phyloP scores from a whole-genome alignment of 92 coral and sea anemone genomes.

The Blastomussa wellsi region DNA sequence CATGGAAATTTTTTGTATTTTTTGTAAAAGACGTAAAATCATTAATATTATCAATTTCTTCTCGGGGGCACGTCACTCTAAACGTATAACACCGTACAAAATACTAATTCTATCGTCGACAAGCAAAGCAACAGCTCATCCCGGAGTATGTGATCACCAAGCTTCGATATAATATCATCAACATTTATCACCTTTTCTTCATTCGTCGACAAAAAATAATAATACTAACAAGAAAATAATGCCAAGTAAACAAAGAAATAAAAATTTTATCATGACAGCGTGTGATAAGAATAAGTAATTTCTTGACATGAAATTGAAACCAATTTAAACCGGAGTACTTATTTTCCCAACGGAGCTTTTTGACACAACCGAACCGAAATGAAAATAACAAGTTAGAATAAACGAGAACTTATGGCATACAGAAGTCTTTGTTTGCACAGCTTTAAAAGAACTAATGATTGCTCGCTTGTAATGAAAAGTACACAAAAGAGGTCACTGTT shows the following conservation, averaged over 20 bases:
- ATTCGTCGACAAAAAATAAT: neutral
- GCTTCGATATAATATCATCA: neutral
- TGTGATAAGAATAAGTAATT: constrained; percentile 2
- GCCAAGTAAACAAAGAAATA: neutral
- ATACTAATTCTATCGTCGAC: too few species aligned
- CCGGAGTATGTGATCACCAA: neutral
- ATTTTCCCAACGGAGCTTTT: constrained; percentile 1
- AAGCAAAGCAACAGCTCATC: neutral
- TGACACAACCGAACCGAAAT: constrained; percentile 22
- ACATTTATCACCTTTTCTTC: neutral
- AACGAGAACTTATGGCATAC: neutral
- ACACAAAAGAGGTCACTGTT: neutral
- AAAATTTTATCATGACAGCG: neutral
- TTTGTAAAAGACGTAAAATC: too few species aligned
- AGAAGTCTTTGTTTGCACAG: constrained; percentile 17
- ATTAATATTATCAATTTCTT: too few species aligned
- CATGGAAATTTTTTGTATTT: too few species aligned
- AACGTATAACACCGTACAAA: too few species aligned
- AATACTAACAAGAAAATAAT: neutral
- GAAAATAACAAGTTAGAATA: constrained; percentile 8
- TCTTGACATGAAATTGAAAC: constrained; percentile 16
- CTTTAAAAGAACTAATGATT: constrained; percentile 4
- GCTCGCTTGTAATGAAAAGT: constrained; percentile 16
- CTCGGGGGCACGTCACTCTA: too few species aligned
- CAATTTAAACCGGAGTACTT: neutral